Conservation (phyloP, 2,113 vertebrate genomes). For the Sinocyclocheilus maitianheensis region DNA sequence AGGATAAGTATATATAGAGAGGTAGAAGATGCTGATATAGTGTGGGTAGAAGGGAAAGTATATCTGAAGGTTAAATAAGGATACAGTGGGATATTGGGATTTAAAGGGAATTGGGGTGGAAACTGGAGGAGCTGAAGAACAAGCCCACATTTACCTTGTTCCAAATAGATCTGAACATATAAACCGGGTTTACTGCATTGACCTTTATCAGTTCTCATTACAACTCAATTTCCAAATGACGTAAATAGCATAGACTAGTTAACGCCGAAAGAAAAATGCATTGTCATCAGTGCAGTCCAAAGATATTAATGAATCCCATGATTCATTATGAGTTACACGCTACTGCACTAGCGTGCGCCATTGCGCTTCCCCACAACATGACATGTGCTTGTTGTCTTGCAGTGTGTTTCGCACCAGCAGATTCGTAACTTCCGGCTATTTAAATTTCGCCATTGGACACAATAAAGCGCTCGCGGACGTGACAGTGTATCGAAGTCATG, state of each 20-base stretch:
- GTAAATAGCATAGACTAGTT: neutral
- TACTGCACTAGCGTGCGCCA: neutral
- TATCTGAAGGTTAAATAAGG: too few relatives aligned
- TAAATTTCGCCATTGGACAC: constrained; percentile 10
- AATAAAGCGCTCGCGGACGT: neutral
- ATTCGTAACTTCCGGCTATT: constrained; percentile 55
- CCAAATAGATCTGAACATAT: neutral
- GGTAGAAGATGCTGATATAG: too few relatives aligned
- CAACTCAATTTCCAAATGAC: neutral
- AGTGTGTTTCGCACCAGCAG: constrained; percentile 48
- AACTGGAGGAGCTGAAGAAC: too few relatives aligned
- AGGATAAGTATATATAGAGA: too few relatives aligned
- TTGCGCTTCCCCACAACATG: constrained; percentile 31
- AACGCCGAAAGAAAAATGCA: neutral
- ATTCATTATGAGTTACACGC: neutral
- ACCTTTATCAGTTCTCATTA: constrained; percentile 2
- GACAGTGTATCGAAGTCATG: too few relatives aligned
- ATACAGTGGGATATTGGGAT: too few relatives aligned
- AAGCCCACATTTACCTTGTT: neutral
- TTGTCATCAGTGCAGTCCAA: neutral
- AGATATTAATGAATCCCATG: neutral
- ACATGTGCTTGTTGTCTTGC: neutral
- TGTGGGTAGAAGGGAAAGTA: too few relatives aligned
- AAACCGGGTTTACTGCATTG: neutral
- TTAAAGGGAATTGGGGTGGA: too few relatives aligned